Evolutionary conservation across 2,113 vertebrate species (phyloP), one percentile per base, ranked within the genome.

Genomic region (Erythrocercus mccallii): DNA sequence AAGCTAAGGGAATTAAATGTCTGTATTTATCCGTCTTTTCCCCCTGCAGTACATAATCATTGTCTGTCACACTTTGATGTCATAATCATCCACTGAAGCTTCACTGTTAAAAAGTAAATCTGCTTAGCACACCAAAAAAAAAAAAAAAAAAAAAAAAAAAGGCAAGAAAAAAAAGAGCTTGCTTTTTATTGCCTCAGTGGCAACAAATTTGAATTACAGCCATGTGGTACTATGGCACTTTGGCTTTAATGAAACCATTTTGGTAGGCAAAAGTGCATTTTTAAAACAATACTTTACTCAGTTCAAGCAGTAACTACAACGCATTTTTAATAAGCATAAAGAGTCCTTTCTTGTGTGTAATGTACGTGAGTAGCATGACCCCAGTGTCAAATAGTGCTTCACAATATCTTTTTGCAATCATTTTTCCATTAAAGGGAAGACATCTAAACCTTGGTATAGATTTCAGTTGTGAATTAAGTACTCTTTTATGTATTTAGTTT

Each of bases 51-150:
- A 97, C 91, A 96, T 97, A 98, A 98, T 98, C 97, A 96, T 92
- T 97, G 94, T 98, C 97, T 98, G 97, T 97, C 97, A 98, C 97
- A 95, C 97, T 98, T 98, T 98, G 98, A 98, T 98, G 98, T 98
- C 98, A 98, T 98, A 98, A 98, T 98, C 97, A 97, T 97, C 94
- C 69, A 61, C 95, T 92, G 96, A 97, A 97, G 90, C 96, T 93
- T 90, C 94, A 86, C 96, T 88, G 81, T 94, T 97, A 94, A 97
- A 91, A 90, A 97, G 96, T 92, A 98, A 98, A 98, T 98, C 98
- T 98, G 80, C 97, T 98, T 98, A 98, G 97, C 38, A 1, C 79
- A 81, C 44, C 0, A 31, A 33, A 80, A 90, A 88, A 47, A 38
- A 13, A 9, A 53, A 53, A 2, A 12, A 9, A 11, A 30, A 23